Base-by-base conservation (phyloP, 2,888 invertebrate genomes). In the Drosophila mimica region DNA sequence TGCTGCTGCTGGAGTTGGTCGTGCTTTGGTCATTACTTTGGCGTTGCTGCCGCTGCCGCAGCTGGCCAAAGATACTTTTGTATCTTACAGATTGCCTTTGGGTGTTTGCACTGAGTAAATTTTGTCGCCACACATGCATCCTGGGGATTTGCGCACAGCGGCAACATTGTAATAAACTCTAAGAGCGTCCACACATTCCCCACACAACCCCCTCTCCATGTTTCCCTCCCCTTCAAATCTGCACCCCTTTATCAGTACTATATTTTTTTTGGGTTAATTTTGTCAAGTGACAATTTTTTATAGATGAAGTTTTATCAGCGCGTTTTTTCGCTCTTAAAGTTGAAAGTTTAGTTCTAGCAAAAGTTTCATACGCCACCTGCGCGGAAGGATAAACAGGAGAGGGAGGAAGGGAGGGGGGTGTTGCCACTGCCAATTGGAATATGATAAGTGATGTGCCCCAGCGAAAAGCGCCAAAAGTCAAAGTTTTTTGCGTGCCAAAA, bases 11-110 rank as follows among this genome's bases (percentile, higher is more conserved):
- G 25, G 11, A 38, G 43, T 76, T 81, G 81, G 82, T 86, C 89
- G 90, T 88, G 90, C 83, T 74, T 67, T 89, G 91, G 91, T 90
- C 91, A 89, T 90, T 89, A 90, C 83, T 90, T 79, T 73, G n/a
- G 78, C 76, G 80, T 67, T 74, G 79, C 76, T 78, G 80, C 76
- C 76, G 79, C 76, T 78, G 80, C 76, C 76, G 75, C 81, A 81
- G 71, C 78, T 81, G 81, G 64, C 70, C 64, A 76, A 71, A 81
- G 79, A 80, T 80, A 79, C 69, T 81, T 80, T 70, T 71, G 75
- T 80, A 78, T 77, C 77, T 80, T 69, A 53, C 63, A 74, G 80
- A 83, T 83, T 83, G 83, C 83, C 87, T 75, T 74, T 71, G 84
- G 83, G 63, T 83, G 84, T 80, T 87, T 83, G 83, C 80, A 62